Evolutionary conservation across 2,797 vertebrate genomes (phyloP).

Genomic region (Knipowitschia caucasica): DNA sequence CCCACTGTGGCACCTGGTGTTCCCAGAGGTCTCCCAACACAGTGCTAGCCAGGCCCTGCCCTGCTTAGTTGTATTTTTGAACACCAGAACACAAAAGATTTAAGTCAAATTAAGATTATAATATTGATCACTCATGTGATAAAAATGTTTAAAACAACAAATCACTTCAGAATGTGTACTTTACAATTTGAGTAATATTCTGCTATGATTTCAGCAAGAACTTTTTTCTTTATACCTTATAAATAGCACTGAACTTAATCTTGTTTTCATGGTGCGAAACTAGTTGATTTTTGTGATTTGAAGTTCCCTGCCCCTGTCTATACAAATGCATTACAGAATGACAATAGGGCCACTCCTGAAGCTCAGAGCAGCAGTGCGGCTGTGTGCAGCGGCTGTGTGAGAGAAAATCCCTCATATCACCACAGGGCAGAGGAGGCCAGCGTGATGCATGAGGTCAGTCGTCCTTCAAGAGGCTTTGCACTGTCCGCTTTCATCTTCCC

Average conservation of each 20-base stretch:
- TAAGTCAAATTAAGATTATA: too few relatives aligned
- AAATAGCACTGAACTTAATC: background rate
- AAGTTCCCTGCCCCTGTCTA: background rate
- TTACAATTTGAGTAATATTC: too few relatives aligned
- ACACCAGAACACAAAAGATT: too few relatives aligned
- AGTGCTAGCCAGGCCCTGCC: too few relatives aligned
- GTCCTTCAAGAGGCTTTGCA: slow-evolving; percentile 66
- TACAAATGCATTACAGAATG: background rate
- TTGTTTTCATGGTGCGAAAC: background rate
- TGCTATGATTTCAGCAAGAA: too few relatives aligned
- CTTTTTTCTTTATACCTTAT: background rate
- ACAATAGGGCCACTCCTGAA: slow-evolving; percentile 10
- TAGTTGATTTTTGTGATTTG: slow-evolving; percentile 3
- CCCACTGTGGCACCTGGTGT: too few relatives aligned
- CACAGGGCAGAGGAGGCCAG: slow-evolving; percentile 45
- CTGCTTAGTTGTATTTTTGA: too few relatives aligned
- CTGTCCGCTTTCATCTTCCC: slow-evolving; percentile 43
- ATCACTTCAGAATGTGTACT: too few relatives aligned
- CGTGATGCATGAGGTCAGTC: slow-evolving; percentile 66
- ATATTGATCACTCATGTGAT: too few relatives aligned
- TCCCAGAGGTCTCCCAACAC: too few relatives aligned
- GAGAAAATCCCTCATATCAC: slow-evolving; percentile 65
- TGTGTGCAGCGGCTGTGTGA: slow-evolving; percentile 17
- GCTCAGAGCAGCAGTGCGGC: slow-evolving; percentile 1
- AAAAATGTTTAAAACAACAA: too few relatives aligned